These are phyloP conservation scores for Stomatorhinus ivindoensis DNA, from an alignment of 2,113 vertebrate genomes.

Conservation along the genomic window DNA sequence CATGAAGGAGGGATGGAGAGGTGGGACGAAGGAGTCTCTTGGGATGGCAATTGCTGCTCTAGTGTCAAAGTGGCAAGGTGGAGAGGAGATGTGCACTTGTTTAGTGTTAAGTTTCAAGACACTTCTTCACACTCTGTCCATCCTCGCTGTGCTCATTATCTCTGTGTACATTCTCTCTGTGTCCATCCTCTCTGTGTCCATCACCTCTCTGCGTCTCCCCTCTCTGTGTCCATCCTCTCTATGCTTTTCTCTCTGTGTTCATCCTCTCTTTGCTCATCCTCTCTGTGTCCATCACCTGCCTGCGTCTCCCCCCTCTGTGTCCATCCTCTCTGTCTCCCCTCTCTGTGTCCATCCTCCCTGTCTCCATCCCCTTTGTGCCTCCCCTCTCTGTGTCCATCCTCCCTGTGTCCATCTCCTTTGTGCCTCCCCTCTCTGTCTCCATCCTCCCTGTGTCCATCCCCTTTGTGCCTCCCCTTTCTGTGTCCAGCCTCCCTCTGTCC, in stretches of 20 bases:
- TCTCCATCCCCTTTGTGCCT: neutral
- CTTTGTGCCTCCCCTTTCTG: no score
- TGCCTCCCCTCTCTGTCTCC: neutral
- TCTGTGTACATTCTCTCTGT: no score
- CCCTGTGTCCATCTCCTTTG: no score
- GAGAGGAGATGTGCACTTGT: constrained; percentile 22
- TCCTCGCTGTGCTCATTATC: neutral
- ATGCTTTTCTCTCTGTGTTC: neutral
- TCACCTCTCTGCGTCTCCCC: neutral
- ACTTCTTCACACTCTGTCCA: neutral
- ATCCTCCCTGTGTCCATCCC: neutral
- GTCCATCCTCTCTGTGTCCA: no score
- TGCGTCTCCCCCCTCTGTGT: neutral
- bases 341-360: neutral
- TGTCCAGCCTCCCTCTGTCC: neutral
- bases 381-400: neutral
- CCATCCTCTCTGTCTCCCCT: neutral
- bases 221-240: neutral
- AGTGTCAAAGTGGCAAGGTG: constrained; percentile 8
- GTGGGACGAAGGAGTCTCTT: constrained; percentile 11
- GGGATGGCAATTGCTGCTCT: neutral
- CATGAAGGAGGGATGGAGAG: constrained; percentile 22
- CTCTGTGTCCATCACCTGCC: no score
- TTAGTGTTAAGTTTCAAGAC: neutral
- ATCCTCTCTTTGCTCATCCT: neutral